Conservation (phyloP, 1,140 invertebrate species). For the Drosophila sulfurigaster region DNA sequence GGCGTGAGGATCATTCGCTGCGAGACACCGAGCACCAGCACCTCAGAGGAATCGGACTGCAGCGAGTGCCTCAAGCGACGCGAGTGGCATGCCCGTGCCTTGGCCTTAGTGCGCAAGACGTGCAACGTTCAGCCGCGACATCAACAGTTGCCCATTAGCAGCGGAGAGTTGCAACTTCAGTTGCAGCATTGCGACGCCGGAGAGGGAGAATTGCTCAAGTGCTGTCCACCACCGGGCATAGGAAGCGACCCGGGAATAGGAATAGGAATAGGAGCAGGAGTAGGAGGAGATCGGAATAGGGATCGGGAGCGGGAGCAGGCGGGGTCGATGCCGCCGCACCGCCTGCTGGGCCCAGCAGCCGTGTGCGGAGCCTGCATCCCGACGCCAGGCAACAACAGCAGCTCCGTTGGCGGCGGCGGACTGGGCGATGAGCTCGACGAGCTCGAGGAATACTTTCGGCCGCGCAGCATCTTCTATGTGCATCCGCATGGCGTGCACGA, state of each 20-base stretch:
- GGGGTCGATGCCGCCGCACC: conserved; percentile 87
- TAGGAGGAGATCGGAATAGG: neutral
- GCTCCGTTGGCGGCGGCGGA: conserved; percentile 12
- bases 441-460: conserved; percentile 87
- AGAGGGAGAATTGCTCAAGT: conserved; percentile 82
- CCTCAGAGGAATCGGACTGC: conserved; percentile 84
- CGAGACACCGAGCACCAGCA: conserved; percentile 81
- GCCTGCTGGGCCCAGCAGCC: conserved; percentile 87
- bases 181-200: conserved; percentile 74
- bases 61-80: conserved; percentile 83
- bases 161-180: conserved; percentile 61
- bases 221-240: conserved; percentile 70
- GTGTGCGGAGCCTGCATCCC: conserved; percentile 88
- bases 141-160: conserved; percentile 49
- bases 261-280: neutral
- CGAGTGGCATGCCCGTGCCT: conserved; percentile 82
- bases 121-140: conserved; percentile 84
- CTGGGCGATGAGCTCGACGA: conserved; percentile 85
- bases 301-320: conserved; percentile 7
- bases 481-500: conserved; percentile 85
- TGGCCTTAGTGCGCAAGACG: conserved; percentile 80
- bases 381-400: conserved; percentile 70
- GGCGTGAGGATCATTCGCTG: conserved; percentile 86
- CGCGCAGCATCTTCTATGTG: conserved; percentile 88
- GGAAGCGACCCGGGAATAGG: too few species aligned